Evolutionary conservation across 2,888 invertebrate genomes (phyloP).

Genomic region (Tricholauxania praeusta): DNA sequence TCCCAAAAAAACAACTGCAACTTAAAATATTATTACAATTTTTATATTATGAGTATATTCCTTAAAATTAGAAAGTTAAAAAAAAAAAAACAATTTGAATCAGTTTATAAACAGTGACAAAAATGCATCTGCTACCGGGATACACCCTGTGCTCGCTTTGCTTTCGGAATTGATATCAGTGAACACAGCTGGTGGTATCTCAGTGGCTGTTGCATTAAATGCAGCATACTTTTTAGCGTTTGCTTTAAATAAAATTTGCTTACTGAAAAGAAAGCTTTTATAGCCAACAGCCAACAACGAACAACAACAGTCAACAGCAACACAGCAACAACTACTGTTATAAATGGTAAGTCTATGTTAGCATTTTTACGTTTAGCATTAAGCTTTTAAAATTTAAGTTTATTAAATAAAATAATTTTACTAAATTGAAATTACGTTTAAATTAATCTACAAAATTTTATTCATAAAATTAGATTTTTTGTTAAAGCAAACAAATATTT

Average conservation of each 20-base stretch:
- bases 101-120: neutral
- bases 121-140: constrained; percentile 82
- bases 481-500: constrained; percentile 1
- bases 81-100: neutral
- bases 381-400: constrained; percentile 3
- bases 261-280: constrained; percentile 8
- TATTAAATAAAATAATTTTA: neutral
- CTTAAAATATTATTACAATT: no score
- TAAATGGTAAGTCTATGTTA: neutral
- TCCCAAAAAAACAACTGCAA: no score
- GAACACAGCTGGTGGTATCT: constrained; percentile 99
- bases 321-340: neutral
- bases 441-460: neutral
- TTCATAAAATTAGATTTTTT: neutral
- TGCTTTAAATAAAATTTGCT: no score
- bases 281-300: constrained; percentile 16
- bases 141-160: constrained; percentile 98
- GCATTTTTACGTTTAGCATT: neutral
- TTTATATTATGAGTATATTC: no score
- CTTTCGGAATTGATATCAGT: constrained; percentile 72
- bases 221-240: constrained; percentile 41
- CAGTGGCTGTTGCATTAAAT: constrained; percentile 76
- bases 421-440: neutral
- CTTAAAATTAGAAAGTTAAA: neutral
- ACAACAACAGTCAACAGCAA: constrained; percentile 18